These are phyloP conservation scores for Siniperca obscura DNA, from an alignment of 2,797 vertebrate species.

Conservation along the genomic window DNA sequence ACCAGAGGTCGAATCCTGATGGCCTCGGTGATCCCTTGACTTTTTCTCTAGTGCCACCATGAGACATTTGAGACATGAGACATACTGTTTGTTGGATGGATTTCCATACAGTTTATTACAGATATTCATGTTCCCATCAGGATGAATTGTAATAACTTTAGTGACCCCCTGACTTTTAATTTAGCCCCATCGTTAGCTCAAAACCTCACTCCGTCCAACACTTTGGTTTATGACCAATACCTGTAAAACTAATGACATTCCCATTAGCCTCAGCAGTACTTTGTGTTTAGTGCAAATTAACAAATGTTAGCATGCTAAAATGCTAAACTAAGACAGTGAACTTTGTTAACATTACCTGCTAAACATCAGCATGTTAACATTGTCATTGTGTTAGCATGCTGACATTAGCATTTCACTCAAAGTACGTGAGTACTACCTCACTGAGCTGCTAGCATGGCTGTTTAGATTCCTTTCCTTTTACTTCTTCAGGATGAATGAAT, in stretches of 20 bases:
- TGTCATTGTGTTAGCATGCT: neutral
- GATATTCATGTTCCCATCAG: neutral
- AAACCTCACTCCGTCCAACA: neutral
- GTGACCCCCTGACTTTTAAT: neutral
- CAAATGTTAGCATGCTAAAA: neutral
- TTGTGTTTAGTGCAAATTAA: neutral
- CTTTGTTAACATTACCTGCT: neutral
- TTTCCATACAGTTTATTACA: neutral
- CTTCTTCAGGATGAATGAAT: neutral
- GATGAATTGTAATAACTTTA: neutral
- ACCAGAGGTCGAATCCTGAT: neutral
- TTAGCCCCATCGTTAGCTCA: neutral
- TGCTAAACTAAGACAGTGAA: neutral
- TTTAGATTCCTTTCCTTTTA: neutral
- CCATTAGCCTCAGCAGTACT: neutral
- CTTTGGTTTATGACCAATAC: neutral
- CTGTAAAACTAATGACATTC: neutral
- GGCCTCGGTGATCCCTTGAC: no score
- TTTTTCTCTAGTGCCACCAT: no score
- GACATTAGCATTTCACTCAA: neutral
- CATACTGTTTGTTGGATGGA: neutral
- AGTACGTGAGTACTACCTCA: neutral
- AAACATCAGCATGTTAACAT: neutral
- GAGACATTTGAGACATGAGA: no score
- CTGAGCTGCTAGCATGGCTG: neutral